These are phyloP conservation scores for Encarsia formosa DNA, from an alignment of 2,888 invertebrate genomes.

Conservation along the genomic window DNA sequence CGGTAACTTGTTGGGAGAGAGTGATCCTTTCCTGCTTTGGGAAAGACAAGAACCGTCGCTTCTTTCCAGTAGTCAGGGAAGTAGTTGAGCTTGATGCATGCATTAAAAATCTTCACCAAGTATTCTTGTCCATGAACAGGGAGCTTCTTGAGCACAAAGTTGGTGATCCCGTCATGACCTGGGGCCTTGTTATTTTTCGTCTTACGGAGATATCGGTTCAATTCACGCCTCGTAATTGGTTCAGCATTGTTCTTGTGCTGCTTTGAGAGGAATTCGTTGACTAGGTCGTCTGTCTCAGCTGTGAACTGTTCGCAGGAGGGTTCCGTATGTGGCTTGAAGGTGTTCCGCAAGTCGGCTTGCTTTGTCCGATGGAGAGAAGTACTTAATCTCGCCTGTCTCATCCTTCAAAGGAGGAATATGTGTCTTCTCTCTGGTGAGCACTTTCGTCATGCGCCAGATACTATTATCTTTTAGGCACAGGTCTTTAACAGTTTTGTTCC, in stretches of 20 bases:
- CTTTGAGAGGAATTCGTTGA: background rate
- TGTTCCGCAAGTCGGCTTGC: background rate
- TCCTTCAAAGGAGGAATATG: background rate
- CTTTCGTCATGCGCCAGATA: background rate
- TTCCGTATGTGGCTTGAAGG: too few species aligned
- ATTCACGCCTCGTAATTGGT: background rate
- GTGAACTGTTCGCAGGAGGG: background rate
- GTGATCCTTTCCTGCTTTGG: background rate
- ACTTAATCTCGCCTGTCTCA: background rate
- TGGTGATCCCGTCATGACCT: background rate
- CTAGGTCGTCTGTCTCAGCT: background rate
- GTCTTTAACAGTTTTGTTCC: constrained; percentile 6
- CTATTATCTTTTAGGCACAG: background rate
- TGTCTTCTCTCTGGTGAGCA: background rate
- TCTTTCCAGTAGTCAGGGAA: background rate
- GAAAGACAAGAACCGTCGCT: background rate
- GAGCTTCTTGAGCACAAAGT: background rate
- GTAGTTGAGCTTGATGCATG: background rate
- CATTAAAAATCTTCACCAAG: background rate
- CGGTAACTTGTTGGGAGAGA: background rate
- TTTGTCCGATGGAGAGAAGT: background rate
- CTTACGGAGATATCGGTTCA: background rate
- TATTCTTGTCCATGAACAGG: background rate
- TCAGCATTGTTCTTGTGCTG: background rate
- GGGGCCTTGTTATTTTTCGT: constrained; percentile 1